Percentiles rank a stretch among this genome's conserved stretches.
phyloP scores from a whole-genome alignment of 92 coral and sea anemone species.

The Epizoanthus rinbou region DNA sequence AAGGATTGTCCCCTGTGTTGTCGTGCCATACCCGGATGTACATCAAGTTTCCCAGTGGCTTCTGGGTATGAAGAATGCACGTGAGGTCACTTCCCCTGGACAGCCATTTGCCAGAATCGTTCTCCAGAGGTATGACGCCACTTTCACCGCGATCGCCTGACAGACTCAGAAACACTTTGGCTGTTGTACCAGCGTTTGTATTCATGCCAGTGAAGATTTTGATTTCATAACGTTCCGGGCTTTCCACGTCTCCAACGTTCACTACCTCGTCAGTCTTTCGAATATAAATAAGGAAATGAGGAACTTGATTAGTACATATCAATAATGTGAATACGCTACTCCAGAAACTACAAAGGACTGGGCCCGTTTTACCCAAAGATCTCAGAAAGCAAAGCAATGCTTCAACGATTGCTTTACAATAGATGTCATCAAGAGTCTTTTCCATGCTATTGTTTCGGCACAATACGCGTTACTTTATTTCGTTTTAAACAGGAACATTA shows the following conservation, averaged over 20 bases:
- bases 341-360: too few relatives aligned
- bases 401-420: too few relatives aligned
- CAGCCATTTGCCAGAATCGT: slow-evolving; percentile 7
- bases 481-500: too few relatives aligned
- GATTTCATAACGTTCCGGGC: slow-evolving; percentile 49
- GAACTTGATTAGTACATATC: too few relatives aligned
- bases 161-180: slow-evolving; percentile 56
- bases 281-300: too few relatives aligned
- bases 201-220: slow-evolving; percentile 65
- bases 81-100: slow-evolving; percentile 59
- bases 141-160: slow-evolving; percentile 73
- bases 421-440: too few relatives aligned
- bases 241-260: neutral
- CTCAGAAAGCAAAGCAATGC: too few relatives aligned
- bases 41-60: slow-evolving; percentile 64
- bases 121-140: slow-evolving; percentile 61
- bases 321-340: too few relatives aligned
- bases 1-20: slow-evolving; percentile 71
- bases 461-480: too few relatives aligned
- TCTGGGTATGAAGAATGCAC: slow-evolving; percentile 63
- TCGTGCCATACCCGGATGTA: slow-evolving; percentile 93
- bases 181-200: slow-evolving; percentile 77
- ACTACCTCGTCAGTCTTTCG: slow-evolving; percentile 9
- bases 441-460: too few relatives aligned
- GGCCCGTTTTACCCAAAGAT: too few relatives aligned